A percentile compares a stretch with the other conserved stretches of the same genome.
These are phyloP conservation scores for Eumacrocentrus americanus DNA, from an alignment of 2,888 invertebrate genomes.

Conservation along the genomic window DNA sequence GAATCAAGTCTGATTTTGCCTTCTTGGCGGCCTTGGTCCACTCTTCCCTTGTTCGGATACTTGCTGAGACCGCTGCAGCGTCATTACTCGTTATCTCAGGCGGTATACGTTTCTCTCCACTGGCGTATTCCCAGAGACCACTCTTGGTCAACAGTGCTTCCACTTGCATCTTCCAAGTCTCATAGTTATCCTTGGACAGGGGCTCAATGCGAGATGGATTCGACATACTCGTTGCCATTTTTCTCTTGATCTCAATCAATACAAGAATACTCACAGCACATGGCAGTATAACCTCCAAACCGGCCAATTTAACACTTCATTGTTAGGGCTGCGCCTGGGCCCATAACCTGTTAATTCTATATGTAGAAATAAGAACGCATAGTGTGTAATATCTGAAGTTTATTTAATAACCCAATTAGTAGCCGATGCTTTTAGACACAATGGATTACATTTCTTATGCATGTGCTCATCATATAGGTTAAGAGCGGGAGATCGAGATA, in stretches of 20 bases:
- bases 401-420: no score
- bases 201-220: not conserved
- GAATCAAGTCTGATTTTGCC: conserved; percentile 26
- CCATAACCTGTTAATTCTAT: conserved; percentile 19
- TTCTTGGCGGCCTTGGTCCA: conserved; percentile 21
- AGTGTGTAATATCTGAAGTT: no score
- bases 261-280: not conserved
- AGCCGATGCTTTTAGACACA: no score
- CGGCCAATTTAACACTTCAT: not conserved
- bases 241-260: not conserved
- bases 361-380: no score
- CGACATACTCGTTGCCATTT: not conserved
- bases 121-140: conserved; percentile 27
- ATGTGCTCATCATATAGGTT: no score
- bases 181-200: conserved; percentile 17
- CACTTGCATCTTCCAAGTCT: conserved; percentile 14
- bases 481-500: no score
- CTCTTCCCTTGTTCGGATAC: not conserved
- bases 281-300: not conserved
- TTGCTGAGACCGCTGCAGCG: not conserved
- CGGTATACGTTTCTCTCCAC: conserved; percentile 8
- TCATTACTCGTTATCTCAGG: not conserved
- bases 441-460: no score
- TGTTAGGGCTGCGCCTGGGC: conserved; percentile 30
- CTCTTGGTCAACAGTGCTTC: conserved; percentile 24